phyloP scores from a whole-genome alignment of 2,113 vertebrate species.

The Piaya cayana region DNA sequence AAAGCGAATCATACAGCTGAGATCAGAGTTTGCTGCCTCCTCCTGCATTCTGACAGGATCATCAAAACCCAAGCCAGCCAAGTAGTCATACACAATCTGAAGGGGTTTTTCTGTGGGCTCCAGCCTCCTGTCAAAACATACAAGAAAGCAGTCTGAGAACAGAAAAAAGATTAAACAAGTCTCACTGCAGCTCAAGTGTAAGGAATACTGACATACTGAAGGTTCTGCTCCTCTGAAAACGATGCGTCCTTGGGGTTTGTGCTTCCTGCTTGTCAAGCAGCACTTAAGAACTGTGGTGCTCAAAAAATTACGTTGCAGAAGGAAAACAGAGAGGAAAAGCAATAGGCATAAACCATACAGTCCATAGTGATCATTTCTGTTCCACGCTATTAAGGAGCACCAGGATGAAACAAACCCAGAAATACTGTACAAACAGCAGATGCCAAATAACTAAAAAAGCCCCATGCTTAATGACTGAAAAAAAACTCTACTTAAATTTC shows the following conservation, averaged over 20 bases:
- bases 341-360: background rate
- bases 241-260: background rate
- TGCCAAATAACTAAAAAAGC: background rate
- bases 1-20: constrained; percentile 96
- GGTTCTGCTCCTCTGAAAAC: background rate
- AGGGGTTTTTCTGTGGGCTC: constrained; percentile 88
- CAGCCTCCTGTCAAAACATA: constrained; percentile 83
- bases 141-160: constrained; percentile 39
- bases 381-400: background rate
- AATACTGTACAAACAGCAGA: background rate
- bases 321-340: background rate
- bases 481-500: background rate
- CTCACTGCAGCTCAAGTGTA: background rate
- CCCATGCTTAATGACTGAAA: background rate
- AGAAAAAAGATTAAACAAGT: background rate
- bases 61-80: constrained; percentile 86
- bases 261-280: background rate
- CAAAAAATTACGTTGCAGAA: background rate
- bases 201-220: background rate
- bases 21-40: constrained; percentile 91
- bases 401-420: background rate
- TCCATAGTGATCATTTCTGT: background rate
- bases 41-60: constrained; percentile 89
- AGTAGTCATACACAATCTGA: constrained; percentile 93
- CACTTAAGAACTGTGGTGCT: background rate